These are phyloP conservation scores for Hyaena hyaena DNA, from an alignment of 2,113 vertebrate genomes.

Conservation along the genomic window DNA sequence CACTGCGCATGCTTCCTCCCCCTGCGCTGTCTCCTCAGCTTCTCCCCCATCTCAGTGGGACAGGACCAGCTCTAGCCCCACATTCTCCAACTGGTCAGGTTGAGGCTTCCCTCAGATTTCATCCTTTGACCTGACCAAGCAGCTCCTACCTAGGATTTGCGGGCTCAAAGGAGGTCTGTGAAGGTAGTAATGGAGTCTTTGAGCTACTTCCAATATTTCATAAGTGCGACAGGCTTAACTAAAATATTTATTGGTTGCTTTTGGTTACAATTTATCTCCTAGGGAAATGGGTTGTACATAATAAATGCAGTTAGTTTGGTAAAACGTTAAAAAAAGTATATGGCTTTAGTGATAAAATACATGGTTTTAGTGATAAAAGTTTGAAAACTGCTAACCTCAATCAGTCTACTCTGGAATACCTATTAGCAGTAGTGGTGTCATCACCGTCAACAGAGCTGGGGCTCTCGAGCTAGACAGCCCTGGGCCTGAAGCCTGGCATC, in stretches of 20 bases:
- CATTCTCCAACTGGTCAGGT: background rate
- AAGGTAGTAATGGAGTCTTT: background rate
- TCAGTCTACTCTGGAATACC: background rate
- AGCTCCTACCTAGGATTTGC: too few relatives aligned
- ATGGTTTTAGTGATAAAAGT: background rate
- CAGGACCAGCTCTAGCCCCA: too few relatives aligned
- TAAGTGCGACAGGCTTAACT: background rate
- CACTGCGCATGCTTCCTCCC: background rate
- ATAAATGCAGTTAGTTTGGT: slow-evolving; percentile 1
- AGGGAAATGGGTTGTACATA: background rate
- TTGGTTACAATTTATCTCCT: background rate
- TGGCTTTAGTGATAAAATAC: background rate
- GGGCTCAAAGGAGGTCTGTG: background rate
- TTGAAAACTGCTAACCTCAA: background rate
- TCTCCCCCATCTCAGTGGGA: background rate
- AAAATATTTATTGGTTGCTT: background rate
- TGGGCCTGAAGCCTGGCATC: background rate
- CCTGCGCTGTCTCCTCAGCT: accelerated
- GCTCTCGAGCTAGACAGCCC: background rate
- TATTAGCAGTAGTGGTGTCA: background rate
- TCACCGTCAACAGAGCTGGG: background rate
- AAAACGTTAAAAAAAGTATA: background rate
- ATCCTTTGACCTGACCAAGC: background rate
- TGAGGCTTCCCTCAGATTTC: background rate
- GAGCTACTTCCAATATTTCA: background rate